Evolutionary conservation across 2,888 invertebrate species (phyloP).

Genomic region (Chaetoderma sp.): DNA sequence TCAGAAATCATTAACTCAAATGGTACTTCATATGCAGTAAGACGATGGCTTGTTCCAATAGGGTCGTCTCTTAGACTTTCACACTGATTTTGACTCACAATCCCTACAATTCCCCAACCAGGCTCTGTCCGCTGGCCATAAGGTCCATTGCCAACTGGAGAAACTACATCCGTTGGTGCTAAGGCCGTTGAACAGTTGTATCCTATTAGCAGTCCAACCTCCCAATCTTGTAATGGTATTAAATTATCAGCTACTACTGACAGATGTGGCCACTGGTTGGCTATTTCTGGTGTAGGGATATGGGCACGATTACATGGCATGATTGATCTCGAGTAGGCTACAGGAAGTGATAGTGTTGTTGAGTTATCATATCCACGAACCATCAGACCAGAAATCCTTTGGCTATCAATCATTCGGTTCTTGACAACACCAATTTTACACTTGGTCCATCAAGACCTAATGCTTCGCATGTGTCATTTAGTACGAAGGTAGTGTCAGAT

Average conservation of each 20-base stretch:
- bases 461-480: constrained; percentile 19
- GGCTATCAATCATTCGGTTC: constrained; percentile 13
- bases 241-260: neutral
- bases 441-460: constrained; percentile 15
- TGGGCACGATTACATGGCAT: constrained; percentile 39
- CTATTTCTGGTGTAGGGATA: constrained; percentile 36
- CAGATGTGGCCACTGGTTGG: constrained; percentile 35
- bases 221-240: constrained; percentile 1
- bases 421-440: constrained; percentile 30
- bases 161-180: constrained; percentile 20
- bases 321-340: constrained; percentile 24
- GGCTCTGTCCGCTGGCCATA: constrained; percentile 20
- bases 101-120: constrained; percentile 27
- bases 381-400: constrained; percentile 10
- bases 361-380: constrained; percentile 21
- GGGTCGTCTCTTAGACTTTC: neutral
- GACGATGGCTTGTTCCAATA: constrained; percentile 5
- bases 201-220: constrained; percentile 16
- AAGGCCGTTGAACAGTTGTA: constrained; percentile 15
- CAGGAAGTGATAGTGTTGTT: constrained; percentile 7
- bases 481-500: constrained; percentile 40
- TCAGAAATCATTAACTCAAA: neutral
- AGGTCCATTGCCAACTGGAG: constrained; percentile 17
- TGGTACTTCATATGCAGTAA: neutral
- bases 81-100: neutral